Conservation (phyloP, 2,797 vertebrate species). For the Mormyrus proboscirostris region DNA sequence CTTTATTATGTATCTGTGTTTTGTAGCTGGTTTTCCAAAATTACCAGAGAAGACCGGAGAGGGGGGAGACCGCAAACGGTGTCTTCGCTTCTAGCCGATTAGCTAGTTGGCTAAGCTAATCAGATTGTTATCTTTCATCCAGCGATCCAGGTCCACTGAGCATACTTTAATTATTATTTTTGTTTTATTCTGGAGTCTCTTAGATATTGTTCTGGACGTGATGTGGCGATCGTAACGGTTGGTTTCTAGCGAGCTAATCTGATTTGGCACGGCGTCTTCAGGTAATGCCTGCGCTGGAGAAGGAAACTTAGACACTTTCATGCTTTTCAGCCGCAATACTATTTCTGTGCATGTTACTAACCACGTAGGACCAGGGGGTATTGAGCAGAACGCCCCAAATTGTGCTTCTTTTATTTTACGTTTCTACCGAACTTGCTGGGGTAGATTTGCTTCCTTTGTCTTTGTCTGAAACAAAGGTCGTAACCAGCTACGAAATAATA, state of each 20-base stretch:
- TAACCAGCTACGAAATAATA: not conserved
- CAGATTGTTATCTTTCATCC: not conserved
- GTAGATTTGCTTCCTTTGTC: not conserved
- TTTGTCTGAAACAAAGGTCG: conserved; percentile 11
- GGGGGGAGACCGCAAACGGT: not conserved
- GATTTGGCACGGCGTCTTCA: not conserved
- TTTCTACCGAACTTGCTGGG: not conserved
- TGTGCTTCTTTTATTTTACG: not conserved
- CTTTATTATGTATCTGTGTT: not conserved
- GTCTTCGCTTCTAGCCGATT: not conserved
- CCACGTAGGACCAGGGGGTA: not conserved
- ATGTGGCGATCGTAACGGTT: not conserved
- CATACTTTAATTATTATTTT: not conserved
- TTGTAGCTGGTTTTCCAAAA: not conserved
- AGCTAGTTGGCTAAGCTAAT: not conserved
- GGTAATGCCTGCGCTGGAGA: not conserved
- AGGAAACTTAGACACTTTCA: not conserved
- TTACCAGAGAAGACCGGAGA: not conserved
- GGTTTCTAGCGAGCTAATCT: conserved; percentile 3
- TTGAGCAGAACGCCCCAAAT: not conserved
- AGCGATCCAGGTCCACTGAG: not conserved
- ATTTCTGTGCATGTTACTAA: not conserved
- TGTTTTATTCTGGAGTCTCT: not conserved
- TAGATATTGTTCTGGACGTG: not conserved
- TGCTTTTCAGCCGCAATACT: not conserved